phyloP scores from a whole-genome alignment of 2,888 invertebrate genomes.

The Eumerus sabulonum region DNA sequence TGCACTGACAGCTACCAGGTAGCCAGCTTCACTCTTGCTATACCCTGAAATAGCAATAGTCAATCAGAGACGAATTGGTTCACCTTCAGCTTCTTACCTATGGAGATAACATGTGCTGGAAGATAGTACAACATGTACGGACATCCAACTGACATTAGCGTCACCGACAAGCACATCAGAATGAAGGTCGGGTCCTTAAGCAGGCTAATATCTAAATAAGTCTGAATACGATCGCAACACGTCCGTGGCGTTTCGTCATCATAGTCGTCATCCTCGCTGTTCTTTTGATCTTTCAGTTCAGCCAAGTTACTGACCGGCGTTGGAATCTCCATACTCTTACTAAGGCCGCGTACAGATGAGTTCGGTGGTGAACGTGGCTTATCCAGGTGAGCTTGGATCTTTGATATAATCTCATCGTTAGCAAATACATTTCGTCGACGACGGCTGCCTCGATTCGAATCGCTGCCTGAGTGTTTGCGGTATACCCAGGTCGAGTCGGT shows the following conservation, averaged over 20 bases:
- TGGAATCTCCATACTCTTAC: slow-evolving; percentile 79
- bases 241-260: slow-evolving; percentile 75
- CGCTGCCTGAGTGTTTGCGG: slow-evolving; percentile 79
- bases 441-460: slow-evolving; percentile 78
- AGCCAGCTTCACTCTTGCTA: slow-evolving; percentile 81
- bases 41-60: slow-evolving; percentile 72
- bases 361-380: slow-evolving; percentile 76
- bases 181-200: slow-evolving; percentile 85
- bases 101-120: slow-evolving; percentile 86
- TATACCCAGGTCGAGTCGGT: slow-evolving; percentile 88
- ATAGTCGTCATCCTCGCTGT: slow-evolving; percentile 75
- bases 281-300: slow-evolving; percentile 72
- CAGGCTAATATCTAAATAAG: slow-evolving; percentile 85
- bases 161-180: slow-evolving; percentile 85
- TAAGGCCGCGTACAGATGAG: slow-evolving; percentile 77
- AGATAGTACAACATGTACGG: slow-evolving; percentile 88
- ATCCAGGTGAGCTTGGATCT: slow-evolving; percentile 77
- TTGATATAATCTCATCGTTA: slow-evolving; percentile 78
- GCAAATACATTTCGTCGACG: slow-evolving; percentile 77
- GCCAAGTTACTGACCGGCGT: slow-evolving; percentile 78
- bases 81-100: slow-evolving; percentile 77
- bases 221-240: slow-evolving; percentile 76
- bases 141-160: slow-evolving; percentile 87
- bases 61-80: background rate
- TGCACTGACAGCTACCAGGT: slow-evolving; percentile 87